Evolutionary conservation across 2,797 vertebrate genomes (phyloP), one percentile per base, ranked within the genome.

Genomic region (Scolopax bukidnonensis): DNA sequence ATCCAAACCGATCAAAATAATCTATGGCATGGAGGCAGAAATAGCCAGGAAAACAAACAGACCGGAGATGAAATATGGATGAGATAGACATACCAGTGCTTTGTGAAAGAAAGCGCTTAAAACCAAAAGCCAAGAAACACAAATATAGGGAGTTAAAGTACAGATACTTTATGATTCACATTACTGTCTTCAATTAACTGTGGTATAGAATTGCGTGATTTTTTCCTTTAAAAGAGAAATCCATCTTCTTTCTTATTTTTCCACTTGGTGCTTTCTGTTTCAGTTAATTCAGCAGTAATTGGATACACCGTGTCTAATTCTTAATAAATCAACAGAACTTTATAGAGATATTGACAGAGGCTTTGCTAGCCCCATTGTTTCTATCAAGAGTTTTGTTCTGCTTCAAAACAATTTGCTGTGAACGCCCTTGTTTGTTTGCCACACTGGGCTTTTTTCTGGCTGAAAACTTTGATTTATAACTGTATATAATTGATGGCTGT

Each of bases 381-480:
- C 97, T 84, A 81, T 97, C 94, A 92, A 97, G 97, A 98, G 97
- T 98, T 98, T 97, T 97, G 97, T 97, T 98, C 97, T 90, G 93
- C 95, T 96, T 97, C 95, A 95, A 96, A 98, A 98, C 98, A 98
- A 97, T 98, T 98, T 98, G 96, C 97, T 93, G 87, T 97, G 97
- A 97, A 97, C 97, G 30, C 97, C 97, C 98, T 98, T 98, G 98
- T 98, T 98, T 98, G 97, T 98, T 98, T 96, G 97, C 97, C 94
- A 95, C 97, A 82, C 94, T 95, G 60, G 97, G 94, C 98, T 98
- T 98, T 98, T 98, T 98, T 98, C 95, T 88, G 88, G 78, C 96
- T 98, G 98, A 98, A 97, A 98, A 97, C 98, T 97, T 98, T 98
- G 98, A 98, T 98, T 98, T 98, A 98, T 98, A 97, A 97, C 97